A percentile compares a stretch with the other conserved stretches of the same genome.
phyloP scores from a whole-genome alignment of 2,888 invertebrate genomes.

The Eupithecia subumbrata region DNA sequence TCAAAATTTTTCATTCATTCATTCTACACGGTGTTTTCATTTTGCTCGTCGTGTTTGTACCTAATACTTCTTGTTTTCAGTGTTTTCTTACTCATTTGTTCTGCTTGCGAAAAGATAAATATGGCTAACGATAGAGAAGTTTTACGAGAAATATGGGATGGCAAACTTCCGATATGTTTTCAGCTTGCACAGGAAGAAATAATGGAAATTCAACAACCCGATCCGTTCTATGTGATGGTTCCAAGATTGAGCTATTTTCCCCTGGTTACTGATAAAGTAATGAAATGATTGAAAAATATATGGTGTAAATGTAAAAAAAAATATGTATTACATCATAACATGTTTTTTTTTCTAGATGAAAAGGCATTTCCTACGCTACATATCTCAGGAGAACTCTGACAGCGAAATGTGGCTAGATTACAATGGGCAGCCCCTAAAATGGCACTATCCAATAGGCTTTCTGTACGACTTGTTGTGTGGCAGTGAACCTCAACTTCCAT shows the following conservation, averaged over 20 bases:
- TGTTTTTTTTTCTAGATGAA: conserved; percentile 85
- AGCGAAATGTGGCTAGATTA: conserved; percentile 97
- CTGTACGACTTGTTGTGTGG: conserved; percentile 92
- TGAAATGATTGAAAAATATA: conserved; percentile 17
- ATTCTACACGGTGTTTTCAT: not conserved
- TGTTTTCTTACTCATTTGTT: not conserved
- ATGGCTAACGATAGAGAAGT: conserved; percentile 99
- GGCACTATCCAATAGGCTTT: conserved; percentile 95
- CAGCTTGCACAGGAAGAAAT: conserved; percentile 94
- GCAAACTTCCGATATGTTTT: conserved; percentile 97
- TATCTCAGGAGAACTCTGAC: conserved; percentile 91
- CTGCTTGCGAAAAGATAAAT: not conserved
- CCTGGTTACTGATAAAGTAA: conserved; percentile 96
- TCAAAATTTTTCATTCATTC: too few relatives aligned
- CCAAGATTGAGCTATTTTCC: conserved; percentile 97
- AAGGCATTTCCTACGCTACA: conserved; percentile 93
- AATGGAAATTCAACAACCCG: conserved; percentile 94
- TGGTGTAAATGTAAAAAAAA: not conserved
- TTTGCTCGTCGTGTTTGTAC: not conserved
- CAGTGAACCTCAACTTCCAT: conserved; percentile 91
- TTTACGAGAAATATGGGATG: conserved; percentile 97
- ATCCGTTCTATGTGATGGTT: conserved; percentile 96
- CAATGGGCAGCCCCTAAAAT: conserved; percentile 95
- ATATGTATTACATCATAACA: not conserved
- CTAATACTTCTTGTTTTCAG: not conserved